Percentiles rank a stretch among this genome's conserved stretches.
phyloP scores from a whole-genome alignment of 2,113 vertebrate genomes.

The Anas platyrhynchos region DNA sequence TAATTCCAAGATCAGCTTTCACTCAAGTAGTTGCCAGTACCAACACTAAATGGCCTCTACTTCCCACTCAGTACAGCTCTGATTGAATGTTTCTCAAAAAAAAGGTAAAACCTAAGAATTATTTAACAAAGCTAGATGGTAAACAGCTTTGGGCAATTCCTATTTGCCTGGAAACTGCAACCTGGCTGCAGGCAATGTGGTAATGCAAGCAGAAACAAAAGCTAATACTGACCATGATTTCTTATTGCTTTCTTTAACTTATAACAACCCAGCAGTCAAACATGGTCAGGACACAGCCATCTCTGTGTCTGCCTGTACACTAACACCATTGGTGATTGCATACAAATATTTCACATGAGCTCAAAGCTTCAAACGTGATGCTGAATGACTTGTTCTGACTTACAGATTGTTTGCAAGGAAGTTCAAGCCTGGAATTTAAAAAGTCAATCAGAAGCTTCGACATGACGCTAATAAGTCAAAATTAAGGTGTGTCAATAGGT shows the following conservation, averaged over 20 bases:
- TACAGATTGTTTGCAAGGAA: background rate
- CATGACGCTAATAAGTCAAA: background rate
- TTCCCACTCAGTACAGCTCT: rapidly evolving
- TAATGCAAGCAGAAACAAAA: background rate
- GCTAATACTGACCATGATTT: rapidly evolving
- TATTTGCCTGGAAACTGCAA: background rate
- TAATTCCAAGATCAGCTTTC: background rate
- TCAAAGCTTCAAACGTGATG: background rate
- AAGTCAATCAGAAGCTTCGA: background rate
- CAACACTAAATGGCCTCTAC: background rate
- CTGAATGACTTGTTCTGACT: background rate
- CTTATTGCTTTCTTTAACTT: background rate
- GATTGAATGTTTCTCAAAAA: background rate
- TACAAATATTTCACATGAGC: rapidly evolving
- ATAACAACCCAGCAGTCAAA: rapidly evolving
- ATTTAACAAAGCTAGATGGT: background rate
- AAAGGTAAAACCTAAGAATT: background rate
- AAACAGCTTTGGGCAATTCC: background rate
- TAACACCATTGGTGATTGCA: rapidly evolving
- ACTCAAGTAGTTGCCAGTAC: background rate
- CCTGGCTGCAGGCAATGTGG: background rate
- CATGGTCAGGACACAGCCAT: rapidly evolving
- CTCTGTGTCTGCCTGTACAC: background rate
- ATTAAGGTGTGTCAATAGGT: conserved; percentile 4
- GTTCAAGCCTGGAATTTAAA: background rate